Conservation (phyloP, 2,797 vertebrate species). For the Geotrypetes seraphini region DNA sequence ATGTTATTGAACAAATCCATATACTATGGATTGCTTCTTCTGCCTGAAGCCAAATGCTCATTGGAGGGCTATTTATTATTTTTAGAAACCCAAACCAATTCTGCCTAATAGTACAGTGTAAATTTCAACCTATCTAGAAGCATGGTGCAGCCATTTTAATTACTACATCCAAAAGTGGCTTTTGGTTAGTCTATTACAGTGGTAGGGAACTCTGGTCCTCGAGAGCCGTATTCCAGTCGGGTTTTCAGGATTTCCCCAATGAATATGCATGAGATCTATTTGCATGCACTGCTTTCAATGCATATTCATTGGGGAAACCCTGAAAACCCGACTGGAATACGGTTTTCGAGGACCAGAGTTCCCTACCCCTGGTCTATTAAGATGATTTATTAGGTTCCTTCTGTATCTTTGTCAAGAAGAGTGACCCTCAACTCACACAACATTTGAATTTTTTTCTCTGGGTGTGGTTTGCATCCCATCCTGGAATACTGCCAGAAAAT, state of each 20-base stretch:
- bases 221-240: too few relatives aligned
- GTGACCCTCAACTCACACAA: slow-evolving; percentile 3
- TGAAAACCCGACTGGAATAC: too few relatives aligned
- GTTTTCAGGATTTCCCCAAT: too few relatives aligned
- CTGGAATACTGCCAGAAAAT: too few relatives aligned
- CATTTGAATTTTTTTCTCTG: too few relatives aligned
- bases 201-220: too few relatives aligned
- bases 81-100: slow-evolving; percentile 52
- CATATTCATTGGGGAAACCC: too few relatives aligned
- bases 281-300: too few relatives aligned
- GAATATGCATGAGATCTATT: too few relatives aligned
- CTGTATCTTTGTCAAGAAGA: slow-evolving; percentile 10
- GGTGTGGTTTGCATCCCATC: too few relatives aligned
- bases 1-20: slow-evolving; percentile 65
- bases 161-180: slow-evolving; percentile 13
- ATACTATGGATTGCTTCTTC: slow-evolving; percentile 52
- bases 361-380: too few relatives aligned
- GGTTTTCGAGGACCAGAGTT: too few relatives aligned
- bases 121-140: slow-evolving; percentile 22
- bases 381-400: slow-evolving; percentile 10
- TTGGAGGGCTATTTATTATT: slow-evolving; percentile 55
- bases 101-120: slow-evolving; percentile 31
- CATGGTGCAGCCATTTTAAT: slow-evolving; percentile 4
- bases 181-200: slow-evolving; percentile 40
- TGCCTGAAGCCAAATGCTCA: slow-evolving; percentile 43